phyloP scores from a whole-genome alignment of 2,113 vertebrate genomes.

The Ochotona curzoniae region DNA sequence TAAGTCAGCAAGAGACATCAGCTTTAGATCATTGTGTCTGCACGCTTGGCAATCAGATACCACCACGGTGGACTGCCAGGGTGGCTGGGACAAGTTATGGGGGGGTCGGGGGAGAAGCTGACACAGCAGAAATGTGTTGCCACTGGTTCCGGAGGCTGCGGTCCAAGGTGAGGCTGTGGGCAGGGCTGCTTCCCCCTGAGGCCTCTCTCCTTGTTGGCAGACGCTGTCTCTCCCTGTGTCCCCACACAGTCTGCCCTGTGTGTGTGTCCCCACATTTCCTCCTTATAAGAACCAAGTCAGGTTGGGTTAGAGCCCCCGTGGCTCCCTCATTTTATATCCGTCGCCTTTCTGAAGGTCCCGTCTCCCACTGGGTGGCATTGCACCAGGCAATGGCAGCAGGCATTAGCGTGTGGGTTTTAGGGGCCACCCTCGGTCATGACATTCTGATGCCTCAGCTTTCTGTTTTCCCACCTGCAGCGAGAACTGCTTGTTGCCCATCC shows the following conservation, averaged over 20 bases:
- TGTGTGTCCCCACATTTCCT: not conserved
- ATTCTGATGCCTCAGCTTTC: not conserved
- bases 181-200: not conserved
- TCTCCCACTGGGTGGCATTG: fast-evolving
- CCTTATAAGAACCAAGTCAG: not conserved
- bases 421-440: no score
- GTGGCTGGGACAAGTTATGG: no score
- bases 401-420: fast-evolving
- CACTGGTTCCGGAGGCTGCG: not conserved
- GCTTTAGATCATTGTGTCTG: no score
- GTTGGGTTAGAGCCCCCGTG: fast-evolving
- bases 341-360: fast-evolving
- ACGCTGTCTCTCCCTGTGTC: not conserved
- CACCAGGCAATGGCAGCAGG: not conserved
- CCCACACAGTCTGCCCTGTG: fast-evolving
- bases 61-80: no score
- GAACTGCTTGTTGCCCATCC: fast-evolving
- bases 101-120: no score
- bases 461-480: fast-evolving
- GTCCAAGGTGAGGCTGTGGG: no score
- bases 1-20: no score
- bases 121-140: no score
- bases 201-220: not conserved
- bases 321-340: not conserved
- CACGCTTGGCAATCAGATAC: no score